Evolutionary conservation across 1,140 invertebrate genomes (phyloP).

Genomic region (Belonocnema kinseyi): DNA sequence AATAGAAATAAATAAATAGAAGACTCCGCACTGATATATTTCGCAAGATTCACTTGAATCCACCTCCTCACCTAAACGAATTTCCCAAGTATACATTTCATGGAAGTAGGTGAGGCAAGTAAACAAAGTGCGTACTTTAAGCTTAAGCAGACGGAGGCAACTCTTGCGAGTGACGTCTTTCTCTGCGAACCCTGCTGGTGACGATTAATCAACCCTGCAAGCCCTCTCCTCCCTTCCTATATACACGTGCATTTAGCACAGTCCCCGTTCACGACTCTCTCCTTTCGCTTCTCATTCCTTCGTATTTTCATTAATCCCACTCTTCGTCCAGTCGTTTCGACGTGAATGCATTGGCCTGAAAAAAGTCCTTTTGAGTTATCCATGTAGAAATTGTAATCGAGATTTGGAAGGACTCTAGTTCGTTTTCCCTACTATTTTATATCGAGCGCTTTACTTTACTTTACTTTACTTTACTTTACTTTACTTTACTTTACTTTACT

Average conservation of each 20-base stretch:
- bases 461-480: too few relatives aligned
- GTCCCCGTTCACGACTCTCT: slow-evolving; percentile 35
- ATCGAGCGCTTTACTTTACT: too few relatives aligned
- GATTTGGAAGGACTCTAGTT: too few relatives aligned
- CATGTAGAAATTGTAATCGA: too few relatives aligned
- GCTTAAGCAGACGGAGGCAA: slow-evolving; percentile 53
- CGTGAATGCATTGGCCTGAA: neutral
- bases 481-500: too few relatives aligned
- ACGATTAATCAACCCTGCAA: slow-evolving; percentile 63
- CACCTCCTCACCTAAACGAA: neutral
- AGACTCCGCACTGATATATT: too few relatives aligned
- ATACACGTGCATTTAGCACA: slow-evolving; percentile 60
- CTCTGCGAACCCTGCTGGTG: slow-evolving; percentile 50
- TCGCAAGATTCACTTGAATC: neutral
- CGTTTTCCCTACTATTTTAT: too few relatives aligned
- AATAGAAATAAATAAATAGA: too few relatives aligned
- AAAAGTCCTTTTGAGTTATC: neutral
- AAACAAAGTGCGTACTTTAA: slow-evolving; percentile 51
- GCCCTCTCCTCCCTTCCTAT: slow-evolving; percentile 41
- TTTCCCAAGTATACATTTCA: neutral
- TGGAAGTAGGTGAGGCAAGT: slow-evolving; percentile 36
- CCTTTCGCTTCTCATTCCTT: slow-evolving; percentile 39
- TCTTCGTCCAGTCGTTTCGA: slow-evolving; percentile 48
- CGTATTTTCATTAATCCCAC: slow-evolving; percentile 62
- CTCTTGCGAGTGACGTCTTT: slow-evolving; percentile 63